Percentiles rank a stretch among this genome's conserved stretches.
Evolutionary conservation across 2,113 vertebrate genomes (phyloP).

Genomic region (Neopipo cinnamomea): DNA sequence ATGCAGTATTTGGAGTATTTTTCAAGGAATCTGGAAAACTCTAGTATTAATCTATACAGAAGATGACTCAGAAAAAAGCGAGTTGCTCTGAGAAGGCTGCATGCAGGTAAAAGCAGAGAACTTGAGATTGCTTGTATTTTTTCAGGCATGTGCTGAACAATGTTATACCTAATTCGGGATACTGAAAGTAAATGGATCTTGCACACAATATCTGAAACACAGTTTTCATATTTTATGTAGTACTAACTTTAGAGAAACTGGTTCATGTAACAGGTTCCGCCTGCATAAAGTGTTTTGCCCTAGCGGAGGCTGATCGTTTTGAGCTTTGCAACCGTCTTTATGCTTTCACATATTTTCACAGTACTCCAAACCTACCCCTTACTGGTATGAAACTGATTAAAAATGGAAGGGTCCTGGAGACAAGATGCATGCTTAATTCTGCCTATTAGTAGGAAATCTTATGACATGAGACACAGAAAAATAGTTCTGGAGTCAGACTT

Average conservation of each 20-base stretch:
- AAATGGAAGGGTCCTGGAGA: background rate
- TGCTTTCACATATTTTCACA: background rate
- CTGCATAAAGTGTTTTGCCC: background rate
- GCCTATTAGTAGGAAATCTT: background rate
- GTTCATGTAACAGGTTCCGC: background rate
- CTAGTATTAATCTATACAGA: background rate
- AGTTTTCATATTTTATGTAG: background rate
- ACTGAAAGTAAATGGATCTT: background rate
- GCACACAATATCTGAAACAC: background rate
- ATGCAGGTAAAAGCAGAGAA: background rate
- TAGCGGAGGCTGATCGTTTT: background rate
- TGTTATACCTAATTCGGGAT: background rate
- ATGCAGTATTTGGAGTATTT: background rate
- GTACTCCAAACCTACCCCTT: background rate
- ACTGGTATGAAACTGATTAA: background rate
- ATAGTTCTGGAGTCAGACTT: background rate
- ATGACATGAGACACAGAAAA: background rate
- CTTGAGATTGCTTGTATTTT: background rate
- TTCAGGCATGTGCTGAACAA: background rate
- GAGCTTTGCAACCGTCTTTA: background rate
- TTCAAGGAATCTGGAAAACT: background rate
- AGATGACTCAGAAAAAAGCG: background rate
- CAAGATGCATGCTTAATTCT: background rate
- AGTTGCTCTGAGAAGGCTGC: background rate
- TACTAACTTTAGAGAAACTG: background rate